These are phyloP conservation scores for Mechanitis messenoides DNA, from an alignment of 2,888 invertebrate species.

Conservation along the genomic window DNA sequence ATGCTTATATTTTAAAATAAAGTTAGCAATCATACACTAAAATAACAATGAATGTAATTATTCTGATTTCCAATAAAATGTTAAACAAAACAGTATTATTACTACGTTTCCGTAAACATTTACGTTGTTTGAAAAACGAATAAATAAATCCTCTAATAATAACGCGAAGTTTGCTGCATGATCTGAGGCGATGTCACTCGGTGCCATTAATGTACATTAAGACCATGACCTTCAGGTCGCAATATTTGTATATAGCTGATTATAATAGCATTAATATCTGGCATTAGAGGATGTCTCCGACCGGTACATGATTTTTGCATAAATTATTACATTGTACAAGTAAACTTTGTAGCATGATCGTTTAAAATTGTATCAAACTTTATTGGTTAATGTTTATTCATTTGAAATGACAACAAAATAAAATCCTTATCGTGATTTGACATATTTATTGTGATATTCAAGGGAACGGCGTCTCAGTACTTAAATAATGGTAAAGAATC, in stretches of 20 bases:
- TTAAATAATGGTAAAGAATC: no score
- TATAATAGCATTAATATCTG: slow-evolving; percentile 51
- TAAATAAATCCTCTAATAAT: neutral
- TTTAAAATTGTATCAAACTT: slow-evolving; percentile 24
- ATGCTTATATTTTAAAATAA: no score
- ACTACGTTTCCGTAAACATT: slow-evolving; percentile 1
- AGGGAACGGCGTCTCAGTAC: no score
- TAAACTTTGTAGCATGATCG: slow-evolving; percentile 23
- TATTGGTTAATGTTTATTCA: slow-evolving; percentile 22
- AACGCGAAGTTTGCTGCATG: neutral
- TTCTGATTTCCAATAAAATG: neutral
- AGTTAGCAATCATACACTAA: no score
- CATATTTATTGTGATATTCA: no score
- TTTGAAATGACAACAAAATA: slow-evolving; percentile 13
- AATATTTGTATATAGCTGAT: slow-evolving; percentile 46
- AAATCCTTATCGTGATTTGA: neutral
- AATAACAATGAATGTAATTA: no score
- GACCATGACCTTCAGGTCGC: slow-evolving; percentile 52
- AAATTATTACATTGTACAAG: slow-evolving; percentile 47
- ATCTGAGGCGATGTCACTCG: neutral
- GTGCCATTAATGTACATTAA: slow-evolving; percentile 4
- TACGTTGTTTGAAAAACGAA: slow-evolving; percentile 4
- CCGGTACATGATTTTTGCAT: slow-evolving; percentile 70
- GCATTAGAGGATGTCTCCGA: slow-evolving; percentile 58
- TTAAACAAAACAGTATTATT: neutral